These are phyloP conservation scores for Phyllostomus discolor DNA, from an alignment of 2,113 vertebrate genomes.

Conservation along the genomic window DNA sequence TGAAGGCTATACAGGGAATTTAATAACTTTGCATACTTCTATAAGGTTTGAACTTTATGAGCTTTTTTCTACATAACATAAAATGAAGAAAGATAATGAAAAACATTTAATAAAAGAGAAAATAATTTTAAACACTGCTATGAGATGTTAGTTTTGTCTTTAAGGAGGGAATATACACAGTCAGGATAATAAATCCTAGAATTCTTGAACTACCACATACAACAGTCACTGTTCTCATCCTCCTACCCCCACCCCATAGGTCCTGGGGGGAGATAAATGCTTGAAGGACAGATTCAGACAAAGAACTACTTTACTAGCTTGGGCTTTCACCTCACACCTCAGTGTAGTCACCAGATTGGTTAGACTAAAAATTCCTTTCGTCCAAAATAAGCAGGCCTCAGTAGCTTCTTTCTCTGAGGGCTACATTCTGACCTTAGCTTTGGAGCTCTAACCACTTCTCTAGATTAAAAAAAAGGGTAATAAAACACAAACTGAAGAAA, in stretches of 20 bases:
- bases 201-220: background rate
- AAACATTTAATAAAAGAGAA: background rate
- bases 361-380: conserved; percentile 4
- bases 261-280: background rate
- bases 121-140: background rate
- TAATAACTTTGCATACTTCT: conserved; percentile 36
- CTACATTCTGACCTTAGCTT: conserved; percentile 10
- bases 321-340: background rate
- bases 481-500: background rate
- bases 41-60: background rate
- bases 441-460: background rate
- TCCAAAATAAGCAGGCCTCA: background rate
- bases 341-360: background rate
- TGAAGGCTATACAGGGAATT: background rate
- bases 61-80: background rate
- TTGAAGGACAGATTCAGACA: background rate
- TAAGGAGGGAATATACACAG: background rate
- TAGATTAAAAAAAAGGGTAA: conserved; percentile 23
- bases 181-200: conserved; percentile 13
- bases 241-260: background rate
- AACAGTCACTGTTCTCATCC: background rate
- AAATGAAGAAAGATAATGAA: conserved; percentile 2
- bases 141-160: background rate
- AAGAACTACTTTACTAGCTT: background rate
- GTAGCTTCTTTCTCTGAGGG: conserved; percentile 16